Percentiles rank a stretch among this genome's conserved stretches.
phyloP scores from a whole-genome alignment of 2,113 vertebrate species.

The Cariama cristata region DNA sequence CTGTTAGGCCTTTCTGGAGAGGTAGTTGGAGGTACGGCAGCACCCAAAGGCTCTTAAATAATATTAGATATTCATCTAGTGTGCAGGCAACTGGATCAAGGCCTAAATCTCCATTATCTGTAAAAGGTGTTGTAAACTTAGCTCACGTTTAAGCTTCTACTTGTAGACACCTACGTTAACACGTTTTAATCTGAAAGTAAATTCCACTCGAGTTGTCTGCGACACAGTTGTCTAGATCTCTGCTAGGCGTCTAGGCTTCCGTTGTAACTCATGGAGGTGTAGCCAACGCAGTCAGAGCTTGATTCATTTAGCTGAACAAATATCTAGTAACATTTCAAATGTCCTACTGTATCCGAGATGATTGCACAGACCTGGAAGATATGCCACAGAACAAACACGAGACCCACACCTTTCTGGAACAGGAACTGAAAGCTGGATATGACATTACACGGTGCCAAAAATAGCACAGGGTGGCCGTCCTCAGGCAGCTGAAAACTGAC shows the following conservation, averaged over 20 bases:
- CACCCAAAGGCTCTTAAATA: neutral
- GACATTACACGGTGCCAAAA: neutral
- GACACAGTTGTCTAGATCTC: neutral
- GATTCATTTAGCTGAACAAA: neutral
- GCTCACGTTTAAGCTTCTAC: neutral
- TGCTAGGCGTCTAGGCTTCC: neutral
- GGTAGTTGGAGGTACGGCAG: neutral
- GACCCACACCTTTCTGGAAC: neutral
- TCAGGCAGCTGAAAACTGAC: neutral
- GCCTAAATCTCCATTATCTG: neutral
- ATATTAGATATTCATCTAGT: neutral
- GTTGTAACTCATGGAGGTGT: neutral
- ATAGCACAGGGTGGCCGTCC: neutral
- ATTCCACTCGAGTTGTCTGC: neutral
- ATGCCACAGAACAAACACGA: neutral
- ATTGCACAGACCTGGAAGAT: neutral
- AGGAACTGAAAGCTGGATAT: neutral
- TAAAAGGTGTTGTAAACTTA: neutral
- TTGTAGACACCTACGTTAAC: neutral
- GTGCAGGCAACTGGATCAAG: neutral
- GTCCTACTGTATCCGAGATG: neutral
- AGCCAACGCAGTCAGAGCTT: neutral
- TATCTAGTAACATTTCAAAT: neutral
- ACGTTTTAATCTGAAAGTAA: neutral
- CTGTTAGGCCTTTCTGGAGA: neutral